Conservation (phyloP, 2,888 invertebrate species). For the Frankliniella fusca region DNA sequence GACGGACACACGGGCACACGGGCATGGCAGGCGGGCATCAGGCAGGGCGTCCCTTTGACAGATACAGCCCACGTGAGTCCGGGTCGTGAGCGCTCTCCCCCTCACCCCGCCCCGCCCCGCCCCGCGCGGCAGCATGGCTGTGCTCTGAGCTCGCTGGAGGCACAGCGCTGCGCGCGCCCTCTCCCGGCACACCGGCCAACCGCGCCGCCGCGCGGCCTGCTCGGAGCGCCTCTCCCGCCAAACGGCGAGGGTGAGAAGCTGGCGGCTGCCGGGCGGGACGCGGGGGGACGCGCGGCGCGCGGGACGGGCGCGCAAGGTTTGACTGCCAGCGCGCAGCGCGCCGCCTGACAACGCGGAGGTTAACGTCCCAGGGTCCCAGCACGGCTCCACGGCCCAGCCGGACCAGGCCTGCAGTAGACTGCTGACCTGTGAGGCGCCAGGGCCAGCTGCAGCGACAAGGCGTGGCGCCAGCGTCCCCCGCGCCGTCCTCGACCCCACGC, state of each 20-base stretch:
- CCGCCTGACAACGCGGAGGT: too few species aligned
- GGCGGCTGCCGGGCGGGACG: not conserved
- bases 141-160: not conserved
- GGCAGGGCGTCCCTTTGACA: not conserved
- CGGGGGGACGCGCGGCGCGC: not conserved
- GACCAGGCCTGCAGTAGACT: too few species aligned
- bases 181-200: not conserved
- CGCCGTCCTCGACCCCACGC: too few species aligned
- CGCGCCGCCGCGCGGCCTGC: not conserved
- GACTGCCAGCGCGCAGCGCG: not conserved
- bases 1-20: not conserved
- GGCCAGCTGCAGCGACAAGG: too few species aligned
- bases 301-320: not conserved
- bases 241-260: not conserved
- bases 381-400: too few species aligned
- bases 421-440: too few species aligned
- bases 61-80: slow-evolving; percentile 19
- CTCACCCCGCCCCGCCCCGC: not conserved
- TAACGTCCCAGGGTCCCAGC: too few species aligned
- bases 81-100: not conserved
- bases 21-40: not conserved
- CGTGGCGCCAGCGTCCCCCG: too few species aligned
- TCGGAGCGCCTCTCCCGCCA: slow-evolving; percentile 2
- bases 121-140: not conserved
- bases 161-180: not conserved